phyloP scores from a whole-genome alignment of 2,113 vertebrate species.

The Glaucidium brasilianum region DNA sequence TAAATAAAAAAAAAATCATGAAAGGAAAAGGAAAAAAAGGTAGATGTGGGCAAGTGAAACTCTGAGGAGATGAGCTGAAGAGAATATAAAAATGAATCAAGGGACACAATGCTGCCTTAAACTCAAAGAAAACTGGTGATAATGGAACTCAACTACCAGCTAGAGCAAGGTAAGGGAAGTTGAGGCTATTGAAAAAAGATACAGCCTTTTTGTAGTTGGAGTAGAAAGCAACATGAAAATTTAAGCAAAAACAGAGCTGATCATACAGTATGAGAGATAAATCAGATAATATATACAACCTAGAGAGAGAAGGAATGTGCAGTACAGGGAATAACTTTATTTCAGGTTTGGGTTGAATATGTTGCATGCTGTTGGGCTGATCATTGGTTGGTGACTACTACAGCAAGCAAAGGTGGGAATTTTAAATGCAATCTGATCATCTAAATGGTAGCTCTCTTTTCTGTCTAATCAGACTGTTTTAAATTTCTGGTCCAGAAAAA shows the following conservation, averaged over 20 bases:
- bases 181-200: neutral
- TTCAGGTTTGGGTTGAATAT: neutral
- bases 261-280: neutral
- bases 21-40: neutral
- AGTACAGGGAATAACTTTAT: neutral
- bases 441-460: neutral
- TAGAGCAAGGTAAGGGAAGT: neutral
- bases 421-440: neutral
- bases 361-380: neutral
- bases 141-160: neutral
- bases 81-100: neutral
- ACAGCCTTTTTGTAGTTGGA: neutral
- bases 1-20: neutral
- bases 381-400: neutral
- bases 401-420: neutral
- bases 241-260: neutral
- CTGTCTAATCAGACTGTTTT: neutral
- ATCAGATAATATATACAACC: neutral
- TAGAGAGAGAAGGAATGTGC: neutral
- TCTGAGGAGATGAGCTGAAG: neutral
- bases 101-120: neutral
- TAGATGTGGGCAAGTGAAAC: neutral
- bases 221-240: neutral
- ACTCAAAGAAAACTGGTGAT: neutral
- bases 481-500: neutral